A percentile compares a stretch with the other conserved stretches of the same genome.
Conservation (phyloP, 2,888 invertebrate genomes). For the Stenotaenia linearis region DNA sequence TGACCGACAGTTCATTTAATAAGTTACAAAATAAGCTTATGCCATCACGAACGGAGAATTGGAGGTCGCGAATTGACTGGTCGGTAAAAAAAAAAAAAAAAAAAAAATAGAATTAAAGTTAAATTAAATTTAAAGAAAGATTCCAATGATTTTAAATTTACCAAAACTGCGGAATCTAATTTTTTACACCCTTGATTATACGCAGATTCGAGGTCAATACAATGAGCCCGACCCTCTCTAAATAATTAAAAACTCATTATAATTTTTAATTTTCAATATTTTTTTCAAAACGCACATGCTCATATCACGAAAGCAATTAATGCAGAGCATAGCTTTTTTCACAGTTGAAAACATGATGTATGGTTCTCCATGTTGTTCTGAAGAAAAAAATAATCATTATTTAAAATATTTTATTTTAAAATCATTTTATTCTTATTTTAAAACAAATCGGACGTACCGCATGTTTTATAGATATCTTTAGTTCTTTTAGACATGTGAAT, state of each 20-base stretch:
- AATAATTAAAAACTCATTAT: slow-evolving; percentile 43
- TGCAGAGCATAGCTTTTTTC: slow-evolving; percentile 64
- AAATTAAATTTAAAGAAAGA: no score
- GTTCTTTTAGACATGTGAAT: slow-evolving; percentile 65
- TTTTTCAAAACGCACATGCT: not conserved
- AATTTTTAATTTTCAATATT: not conserved
- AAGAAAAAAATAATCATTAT: no score
- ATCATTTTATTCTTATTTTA: no score
- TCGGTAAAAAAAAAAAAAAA: slow-evolving; percentile 35
- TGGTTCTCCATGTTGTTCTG: slow-evolving; percentile 60
- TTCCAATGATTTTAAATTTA: no score
- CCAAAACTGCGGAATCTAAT: slow-evolving; percentile 59
- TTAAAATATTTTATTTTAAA: no score
- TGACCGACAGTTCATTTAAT: slow-evolving; percentile 61
- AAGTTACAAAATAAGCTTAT: slow-evolving; percentile 60
- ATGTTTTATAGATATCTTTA: slow-evolving; percentile 59
- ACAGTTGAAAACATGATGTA: slow-evolving; percentile 68
- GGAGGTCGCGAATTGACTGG: slow-evolving; percentile 55
- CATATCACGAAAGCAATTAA: slow-evolving; percentile 66
- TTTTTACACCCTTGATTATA: slow-evolving; percentile 64
- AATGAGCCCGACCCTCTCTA: slow-evolving; percentile 61
- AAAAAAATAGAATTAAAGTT: slow-evolving; percentile 37
- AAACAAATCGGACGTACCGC: slow-evolving; percentile 47
- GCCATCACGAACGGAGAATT: slow-evolving; percentile 63
- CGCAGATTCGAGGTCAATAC: slow-evolving; percentile 68